phyloP scores from a whole-genome alignment of 2,113 vertebrate genomes.

The Corythaixoides concolor region DNA sequence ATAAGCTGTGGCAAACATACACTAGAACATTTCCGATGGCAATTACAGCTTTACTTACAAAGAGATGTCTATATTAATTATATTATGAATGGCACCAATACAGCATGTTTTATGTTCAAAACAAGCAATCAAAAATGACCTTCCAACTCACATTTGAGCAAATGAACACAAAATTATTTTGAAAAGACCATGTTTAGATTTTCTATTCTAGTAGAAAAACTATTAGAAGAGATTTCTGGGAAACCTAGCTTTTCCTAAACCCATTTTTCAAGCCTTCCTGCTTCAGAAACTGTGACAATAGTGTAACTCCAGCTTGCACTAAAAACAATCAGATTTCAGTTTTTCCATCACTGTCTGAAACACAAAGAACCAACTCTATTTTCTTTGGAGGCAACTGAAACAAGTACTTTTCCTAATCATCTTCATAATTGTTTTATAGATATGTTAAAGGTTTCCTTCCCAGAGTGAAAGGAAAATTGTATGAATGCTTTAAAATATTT shows the following conservation, averaged over 20 bases:
- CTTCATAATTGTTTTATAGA: slow-evolving; percentile 36
- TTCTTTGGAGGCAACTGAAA: slow-evolving; percentile 67
- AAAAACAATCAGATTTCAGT: slow-evolving; percentile 35
- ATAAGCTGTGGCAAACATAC: background rate
- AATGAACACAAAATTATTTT: background rate
- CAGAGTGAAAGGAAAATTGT: background rate
- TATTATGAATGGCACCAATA: background rate
- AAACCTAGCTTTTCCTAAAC: background rate
- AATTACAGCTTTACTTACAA: background rate
- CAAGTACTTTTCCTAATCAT: slow-evolving; percentile 46
- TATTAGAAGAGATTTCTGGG: background rate
- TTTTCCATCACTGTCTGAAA: slow-evolving; percentile 45
- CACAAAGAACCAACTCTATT: slow-evolving; percentile 59
- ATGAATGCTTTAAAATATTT: slow-evolving; percentile 50
- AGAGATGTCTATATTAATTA: background rate
- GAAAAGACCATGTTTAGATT: background rate
- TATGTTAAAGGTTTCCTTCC: slow-evolving; percentile 51
- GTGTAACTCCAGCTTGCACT: background rate
- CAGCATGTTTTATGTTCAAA: background rate
- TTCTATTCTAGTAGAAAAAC: background rate
- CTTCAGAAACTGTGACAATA: slow-evolving; percentile 37
- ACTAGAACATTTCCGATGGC: background rate
- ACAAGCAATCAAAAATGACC: background rate
- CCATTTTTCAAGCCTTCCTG: slow-evolving; percentile 34
- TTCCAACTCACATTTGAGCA: background rate